Percentiles rank a stretch among this genome's conserved stretches.
These are phyloP conservation scores for Linurgus olivaceus DNA, from an alignment of 2,797 vertebrate genomes.

Conservation along the genomic window DNA sequence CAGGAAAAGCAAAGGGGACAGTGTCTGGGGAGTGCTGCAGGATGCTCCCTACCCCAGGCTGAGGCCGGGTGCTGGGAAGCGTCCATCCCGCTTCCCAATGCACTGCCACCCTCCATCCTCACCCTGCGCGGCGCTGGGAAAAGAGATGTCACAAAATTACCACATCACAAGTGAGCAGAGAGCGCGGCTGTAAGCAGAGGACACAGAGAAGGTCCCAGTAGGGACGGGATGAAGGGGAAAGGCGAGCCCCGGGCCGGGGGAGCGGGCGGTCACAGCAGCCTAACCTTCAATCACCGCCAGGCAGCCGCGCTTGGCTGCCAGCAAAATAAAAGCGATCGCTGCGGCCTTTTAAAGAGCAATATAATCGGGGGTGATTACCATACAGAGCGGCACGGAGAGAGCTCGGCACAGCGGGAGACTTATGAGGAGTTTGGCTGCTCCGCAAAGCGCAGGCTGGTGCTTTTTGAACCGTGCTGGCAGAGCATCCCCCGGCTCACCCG, in stretches of 20 bases:
- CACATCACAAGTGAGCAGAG: rapidly evolving
- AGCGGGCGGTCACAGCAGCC: background rate
- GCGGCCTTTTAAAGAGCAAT: conserved; percentile 47
- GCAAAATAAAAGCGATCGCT: background rate
- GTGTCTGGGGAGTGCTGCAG: background rate
- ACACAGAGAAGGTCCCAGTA: rapidly evolving
- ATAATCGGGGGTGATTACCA: conserved; percentile 32
- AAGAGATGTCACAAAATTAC: background rate
- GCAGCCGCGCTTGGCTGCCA: conserved; percentile 1
- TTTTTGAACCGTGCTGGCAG: background rate
- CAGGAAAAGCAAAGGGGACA: background rate
- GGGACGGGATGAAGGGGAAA: background rate
- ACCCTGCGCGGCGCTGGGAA: background rate
- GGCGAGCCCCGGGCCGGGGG: background rate
- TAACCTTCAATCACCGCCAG: conserved; percentile 35
- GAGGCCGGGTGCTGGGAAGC: background rate
- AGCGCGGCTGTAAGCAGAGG: background rate
- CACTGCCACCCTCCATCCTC: background rate
- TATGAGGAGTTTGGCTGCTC: conserved; percentile 23
- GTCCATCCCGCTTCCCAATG: rapidly evolving
- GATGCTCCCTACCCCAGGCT: background rate
- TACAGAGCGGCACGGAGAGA: background rate
- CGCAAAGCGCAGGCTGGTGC: background rate
- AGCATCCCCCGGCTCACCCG: background rate
- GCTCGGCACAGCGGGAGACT: conserved; percentile 10